Conservation (phyloP, 2,113 vertebrate genomes). For the Brachypodius melanocephalos region DNA sequence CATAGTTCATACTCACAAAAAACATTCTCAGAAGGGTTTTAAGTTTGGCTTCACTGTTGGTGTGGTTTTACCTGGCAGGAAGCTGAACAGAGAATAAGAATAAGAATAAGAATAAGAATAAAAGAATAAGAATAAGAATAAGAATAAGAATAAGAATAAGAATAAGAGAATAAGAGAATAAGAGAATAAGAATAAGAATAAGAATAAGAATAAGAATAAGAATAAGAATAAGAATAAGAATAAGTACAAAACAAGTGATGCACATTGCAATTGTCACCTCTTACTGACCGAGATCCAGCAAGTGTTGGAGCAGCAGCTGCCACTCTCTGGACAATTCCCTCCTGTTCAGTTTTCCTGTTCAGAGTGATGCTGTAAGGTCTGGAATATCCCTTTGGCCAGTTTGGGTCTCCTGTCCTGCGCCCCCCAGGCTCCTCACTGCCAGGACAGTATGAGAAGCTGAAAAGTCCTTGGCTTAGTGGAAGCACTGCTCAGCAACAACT, state of each 20-base stretch:
- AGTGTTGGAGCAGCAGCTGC: background rate
- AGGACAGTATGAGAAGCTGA: background rate
- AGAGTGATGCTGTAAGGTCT: background rate
- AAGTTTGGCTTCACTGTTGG: background rate
- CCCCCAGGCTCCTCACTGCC: background rate
- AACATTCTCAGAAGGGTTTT: background rate
- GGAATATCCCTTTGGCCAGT: background rate
- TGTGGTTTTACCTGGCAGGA: background rate
- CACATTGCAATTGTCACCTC: background rate
- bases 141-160: background rate
- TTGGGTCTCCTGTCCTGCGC: background rate
- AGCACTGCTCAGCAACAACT: background rate
- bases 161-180: background rate
- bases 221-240: background rate
- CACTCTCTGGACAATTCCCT: background rate
- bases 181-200: too few relatives aligned
- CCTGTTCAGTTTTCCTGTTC: background rate
- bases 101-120: background rate
- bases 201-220: background rate
- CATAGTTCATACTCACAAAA: background rate
- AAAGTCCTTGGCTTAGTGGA: background rate
- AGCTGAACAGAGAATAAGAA: background rate
- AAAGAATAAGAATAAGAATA: too few relatives aligned
- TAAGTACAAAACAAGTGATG: background rate
- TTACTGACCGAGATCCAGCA: accelerated